These are phyloP conservation scores for Nemotelus nigrinus DNA, from an alignment of 2,888 invertebrate species.

Conservation along the genomic window DNA sequence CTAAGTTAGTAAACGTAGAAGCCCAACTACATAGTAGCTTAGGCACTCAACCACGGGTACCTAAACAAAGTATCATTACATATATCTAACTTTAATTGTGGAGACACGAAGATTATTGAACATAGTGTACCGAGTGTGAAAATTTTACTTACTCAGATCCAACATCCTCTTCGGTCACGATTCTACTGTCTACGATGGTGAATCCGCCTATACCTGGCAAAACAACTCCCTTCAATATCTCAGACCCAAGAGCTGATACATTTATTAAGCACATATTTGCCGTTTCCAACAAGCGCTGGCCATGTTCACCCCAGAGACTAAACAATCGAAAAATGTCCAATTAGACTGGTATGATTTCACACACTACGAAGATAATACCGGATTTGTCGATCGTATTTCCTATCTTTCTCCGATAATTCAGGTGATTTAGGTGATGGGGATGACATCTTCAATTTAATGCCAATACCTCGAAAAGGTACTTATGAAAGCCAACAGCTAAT, in stretches of 20 bases:
- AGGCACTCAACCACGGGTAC: too few relatives aligned
- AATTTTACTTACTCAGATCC: slow-evolving; percentile 81
- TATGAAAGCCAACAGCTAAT: too few relatives aligned
- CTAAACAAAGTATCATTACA: too few relatives aligned
- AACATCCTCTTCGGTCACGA: slow-evolving; percentile 89
- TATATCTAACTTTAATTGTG: too few relatives aligned
- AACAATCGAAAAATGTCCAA: neutral
- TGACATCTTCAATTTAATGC: slow-evolving; percentile 56
- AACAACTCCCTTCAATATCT: slow-evolving; percentile 93
- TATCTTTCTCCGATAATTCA: slow-evolving; percentile 75
- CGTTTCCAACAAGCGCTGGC: slow-evolving; percentile 87
- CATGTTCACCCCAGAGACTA: slow-evolving; percentile 98
- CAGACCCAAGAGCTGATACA: slow-evolving; percentile 92
- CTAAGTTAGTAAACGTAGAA: too few relatives aligned
- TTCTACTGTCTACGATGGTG: slow-evolving; percentile 88
- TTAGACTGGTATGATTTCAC: neutral
- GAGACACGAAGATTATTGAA: neutral
- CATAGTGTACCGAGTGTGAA: neutral
- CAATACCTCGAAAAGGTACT: too few relatives aligned
- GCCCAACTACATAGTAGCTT: too few relatives aligned
- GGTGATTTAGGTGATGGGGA: slow-evolving; percentile 70
- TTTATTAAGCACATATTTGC: slow-evolving; percentile 94
- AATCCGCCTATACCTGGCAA: slow-evolving; percentile 93
- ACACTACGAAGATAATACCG: slow-evolving; percentile 62
- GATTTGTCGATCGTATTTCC: slow-evolving; percentile 81